Conservation (phyloP, 1,140 invertebrate genomes). For the Patella vulgata region DNA sequence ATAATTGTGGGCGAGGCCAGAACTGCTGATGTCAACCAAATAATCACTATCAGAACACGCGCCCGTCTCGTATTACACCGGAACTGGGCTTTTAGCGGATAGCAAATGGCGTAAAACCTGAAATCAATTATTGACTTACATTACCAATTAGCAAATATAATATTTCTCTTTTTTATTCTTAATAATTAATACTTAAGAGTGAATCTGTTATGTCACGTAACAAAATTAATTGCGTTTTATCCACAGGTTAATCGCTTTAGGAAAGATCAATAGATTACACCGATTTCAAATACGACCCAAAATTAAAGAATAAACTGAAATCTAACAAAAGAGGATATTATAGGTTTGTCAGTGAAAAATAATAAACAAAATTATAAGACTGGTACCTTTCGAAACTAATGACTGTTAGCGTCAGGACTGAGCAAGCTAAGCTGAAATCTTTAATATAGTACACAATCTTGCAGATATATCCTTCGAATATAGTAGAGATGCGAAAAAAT, state of each 20-base stretch:
- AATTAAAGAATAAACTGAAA: too few species aligned
- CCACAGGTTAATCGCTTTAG: too few species aligned
- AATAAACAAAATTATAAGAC: too few species aligned
- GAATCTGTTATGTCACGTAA: too few species aligned
- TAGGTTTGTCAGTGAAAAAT: too few species aligned
- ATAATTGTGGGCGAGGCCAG: neutral
- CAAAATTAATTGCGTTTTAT: too few species aligned
- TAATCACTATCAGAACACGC: conserved; percentile 2
- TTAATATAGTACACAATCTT: conserved; percentile 27
- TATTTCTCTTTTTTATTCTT: too few species aligned
- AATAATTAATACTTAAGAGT: too few species aligned
- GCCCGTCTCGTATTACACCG: conserved; percentile 5
- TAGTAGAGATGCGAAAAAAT: conserved; percentile 11
- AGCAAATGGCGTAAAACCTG: neutral
- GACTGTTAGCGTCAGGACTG: conserved; percentile 26
- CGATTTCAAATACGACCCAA: too few species aligned
- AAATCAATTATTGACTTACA: conserved; percentile 3
- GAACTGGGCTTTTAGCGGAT: conserved; percentile 17
- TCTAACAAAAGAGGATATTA: too few species aligned
- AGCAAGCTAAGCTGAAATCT: conserved; percentile 25
- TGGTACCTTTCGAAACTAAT: conserved; percentile 34
- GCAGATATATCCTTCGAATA: conserved; percentile 17
- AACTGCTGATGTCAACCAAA: neutral
- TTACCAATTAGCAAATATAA: neutral
- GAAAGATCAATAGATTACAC: too few species aligned